phyloP scores from a whole-genome alignment of 2,797 vertebrate genomes.

The Chloroceryle inda region DNA sequence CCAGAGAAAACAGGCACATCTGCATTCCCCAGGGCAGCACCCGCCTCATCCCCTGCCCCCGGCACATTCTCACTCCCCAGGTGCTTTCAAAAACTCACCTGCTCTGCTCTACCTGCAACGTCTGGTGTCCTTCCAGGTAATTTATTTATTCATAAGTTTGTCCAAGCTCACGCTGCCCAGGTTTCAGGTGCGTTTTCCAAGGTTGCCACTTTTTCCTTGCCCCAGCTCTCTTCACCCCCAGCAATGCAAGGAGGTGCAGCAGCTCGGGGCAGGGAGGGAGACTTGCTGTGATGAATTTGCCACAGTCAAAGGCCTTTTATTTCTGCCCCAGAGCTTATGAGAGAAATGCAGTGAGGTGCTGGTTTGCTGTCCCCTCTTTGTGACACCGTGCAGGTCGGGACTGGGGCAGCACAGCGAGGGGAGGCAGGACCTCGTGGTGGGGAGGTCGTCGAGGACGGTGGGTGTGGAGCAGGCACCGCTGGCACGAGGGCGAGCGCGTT shows the following conservation, averaged over 20 bases:
- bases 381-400: accelerated
- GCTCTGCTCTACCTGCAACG: accelerated
- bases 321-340: neutral
- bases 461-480: accelerated
- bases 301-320: neutral
- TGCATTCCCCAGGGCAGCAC: neutral
- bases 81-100: neutral
- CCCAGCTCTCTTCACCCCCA: neutral
- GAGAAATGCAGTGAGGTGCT: neutral
- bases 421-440: neutral
- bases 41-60: neutral
- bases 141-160: no score
- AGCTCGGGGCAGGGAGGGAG: accelerated
- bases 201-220: neutral
- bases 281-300: neutral
- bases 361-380: neutral
- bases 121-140: neutral
- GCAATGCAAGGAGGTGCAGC: neutral
- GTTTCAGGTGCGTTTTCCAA: accelerated
- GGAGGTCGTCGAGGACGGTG: accelerated
- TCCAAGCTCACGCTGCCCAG: accelerated
- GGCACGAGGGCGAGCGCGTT: accelerated
- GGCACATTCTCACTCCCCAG: neutral
- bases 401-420: accelerated
- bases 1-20: accelerated